These are phyloP conservation scores for Ophonus ardosiacus DNA, from an alignment of 2,888 invertebrate genomes.

Conservation along the genomic window DNA sequence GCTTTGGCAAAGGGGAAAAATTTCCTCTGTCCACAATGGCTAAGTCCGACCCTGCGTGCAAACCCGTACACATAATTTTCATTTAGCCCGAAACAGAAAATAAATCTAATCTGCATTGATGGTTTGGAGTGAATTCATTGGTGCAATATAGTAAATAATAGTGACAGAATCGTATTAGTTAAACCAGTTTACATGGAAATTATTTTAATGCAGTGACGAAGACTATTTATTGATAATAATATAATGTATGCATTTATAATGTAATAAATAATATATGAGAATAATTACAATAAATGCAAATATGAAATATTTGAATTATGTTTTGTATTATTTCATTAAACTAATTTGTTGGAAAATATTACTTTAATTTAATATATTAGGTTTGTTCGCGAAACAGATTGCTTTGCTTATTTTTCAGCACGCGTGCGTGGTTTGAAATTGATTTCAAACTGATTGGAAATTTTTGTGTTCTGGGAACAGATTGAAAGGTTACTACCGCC, in stretches of 20 bases:
- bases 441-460: too few species aligned
- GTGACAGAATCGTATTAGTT: not conserved
- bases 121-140: not conserved
- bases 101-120: not conserved
- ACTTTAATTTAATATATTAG: too few species aligned
- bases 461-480: too few species aligned
- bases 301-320: too few species aligned
- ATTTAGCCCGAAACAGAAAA: not conserved
- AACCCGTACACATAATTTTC: not conserved
- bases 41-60: not conserved
- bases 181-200: not conserved
- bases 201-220: not conserved
- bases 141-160: not conserved
- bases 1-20: not conserved
- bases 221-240: not conserved
- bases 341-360: too few species aligned
- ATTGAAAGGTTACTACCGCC: too few species aligned
- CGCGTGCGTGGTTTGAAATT: too few species aligned
- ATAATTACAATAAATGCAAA: not conserved
- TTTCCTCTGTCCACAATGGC: not conserved
- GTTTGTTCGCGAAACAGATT: too few species aligned
- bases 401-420: too few species aligned
- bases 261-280: not conserved
- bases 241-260: not conserved
- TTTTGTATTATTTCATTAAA: too few species aligned